Evolutionary conservation across 2,113 vertebrate genomes (phyloP), one percentile per base, ranked within the genome.

Genomic region (Athene cunicularia): DNA sequence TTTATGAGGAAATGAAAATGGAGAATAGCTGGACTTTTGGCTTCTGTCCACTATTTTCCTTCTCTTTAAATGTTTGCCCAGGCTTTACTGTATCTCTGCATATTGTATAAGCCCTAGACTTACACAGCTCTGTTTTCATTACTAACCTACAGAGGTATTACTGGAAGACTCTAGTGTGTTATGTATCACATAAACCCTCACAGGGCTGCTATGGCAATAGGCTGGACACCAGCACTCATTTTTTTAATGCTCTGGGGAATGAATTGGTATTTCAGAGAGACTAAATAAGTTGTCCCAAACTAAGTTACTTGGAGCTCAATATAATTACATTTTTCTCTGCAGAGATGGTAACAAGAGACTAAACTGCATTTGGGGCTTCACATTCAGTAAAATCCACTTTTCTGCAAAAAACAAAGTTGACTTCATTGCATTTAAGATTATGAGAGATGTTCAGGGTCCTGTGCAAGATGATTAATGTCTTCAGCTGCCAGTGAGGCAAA

Each of bases 191-290:
- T 12, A 56, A 86, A 88, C 55, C 67, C 59, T 85, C 33, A 3
- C 28, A 81, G 39, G 26, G 84, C 94, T 96, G 71, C 95, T 83
- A 26, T 56, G 66, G 90, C 75, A 87, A 83, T 53, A n/a, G 84
- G 53, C 56, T 93, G 91, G 71, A 80, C 93, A 88, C 43, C 73
- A 85, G 66, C 49, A 80, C 20, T 80, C 43, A 12, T 50, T 92
- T 81, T 81, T 67, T 49, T n/a, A 79, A 59, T n/a, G 24, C 68
- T 49, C 82, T 59, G 23, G 67, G 49, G 79, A 79, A 47, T 2
- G 24, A 22, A 49, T 28, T 52, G 52, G 58, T 70, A 63, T 41
- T 93, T 83, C 55, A 59, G 67, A 59, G 33, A 89, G 6, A 60
- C 86, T 83, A 80, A 92, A 80, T 77, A 94, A 95, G 35, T 71